phyloP scores from a whole-genome alignment of 2,888 invertebrate species.

The Xestia c-nigrum region DNA sequence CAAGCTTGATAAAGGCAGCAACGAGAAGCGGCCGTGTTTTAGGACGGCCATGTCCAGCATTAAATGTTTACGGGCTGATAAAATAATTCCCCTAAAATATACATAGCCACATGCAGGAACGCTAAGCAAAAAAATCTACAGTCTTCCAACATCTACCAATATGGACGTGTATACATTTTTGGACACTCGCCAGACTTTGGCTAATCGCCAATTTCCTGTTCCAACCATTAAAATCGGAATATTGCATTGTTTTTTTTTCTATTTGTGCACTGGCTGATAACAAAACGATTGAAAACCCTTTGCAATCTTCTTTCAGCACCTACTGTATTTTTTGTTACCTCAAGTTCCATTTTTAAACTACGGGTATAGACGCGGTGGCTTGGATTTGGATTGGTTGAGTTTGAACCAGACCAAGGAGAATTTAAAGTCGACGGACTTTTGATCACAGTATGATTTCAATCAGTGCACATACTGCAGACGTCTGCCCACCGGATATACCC shows the following conservation, averaged over 20 bases:
- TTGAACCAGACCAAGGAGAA: slow-evolving; percentile 1
- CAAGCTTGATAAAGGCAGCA: not conserved
- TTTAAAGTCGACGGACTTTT: not conserved
- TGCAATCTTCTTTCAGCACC: not conserved
- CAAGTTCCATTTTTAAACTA: not conserved
- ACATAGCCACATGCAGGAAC: not conserved
- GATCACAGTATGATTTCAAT: slow-evolving; percentile 15
- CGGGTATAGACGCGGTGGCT: no score
- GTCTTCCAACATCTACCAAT: slow-evolving; percentile 36
- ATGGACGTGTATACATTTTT: slow-evolving; percentile 48
- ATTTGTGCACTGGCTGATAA: slow-evolving; percentile 14
- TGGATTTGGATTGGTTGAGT: not conserved
- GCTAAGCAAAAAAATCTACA: slow-evolving; percentile 8
- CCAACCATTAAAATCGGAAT: slow-evolving; percentile 48
- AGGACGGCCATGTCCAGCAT: not conserved
- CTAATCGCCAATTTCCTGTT: slow-evolving; percentile 61
- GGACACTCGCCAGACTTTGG: slow-evolving; percentile 59
- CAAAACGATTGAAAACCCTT: slow-evolving; percentile 6
- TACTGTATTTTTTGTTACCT: not conserved
- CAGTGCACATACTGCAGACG: slow-evolving; percentile 13
- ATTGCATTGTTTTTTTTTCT: slow-evolving; percentile 38
- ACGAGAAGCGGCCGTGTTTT: not conserved
- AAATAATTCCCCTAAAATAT: not conserved
- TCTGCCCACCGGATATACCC: slow-evolving; percentile 23
- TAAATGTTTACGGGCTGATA: not conserved